These are phyloP conservation scores for Rhinopomastus cyanomelas DNA, from an alignment of 2,113 vertebrate species.

Conservation along the genomic window DNA sequence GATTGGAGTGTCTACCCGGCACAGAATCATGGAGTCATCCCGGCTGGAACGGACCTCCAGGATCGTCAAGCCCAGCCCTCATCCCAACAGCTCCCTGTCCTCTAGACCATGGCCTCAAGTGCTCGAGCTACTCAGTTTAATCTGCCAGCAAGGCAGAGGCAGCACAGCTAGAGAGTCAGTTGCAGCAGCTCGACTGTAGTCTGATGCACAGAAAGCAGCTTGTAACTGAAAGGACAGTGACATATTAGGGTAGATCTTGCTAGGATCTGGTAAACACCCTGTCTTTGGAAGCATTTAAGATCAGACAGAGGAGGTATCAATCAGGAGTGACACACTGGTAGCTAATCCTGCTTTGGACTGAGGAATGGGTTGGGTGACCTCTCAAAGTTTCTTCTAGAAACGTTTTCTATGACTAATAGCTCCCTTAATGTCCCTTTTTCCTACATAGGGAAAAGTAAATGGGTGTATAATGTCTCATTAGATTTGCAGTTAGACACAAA, in stretches of 20 bases:
- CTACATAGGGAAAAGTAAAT: not conserved
- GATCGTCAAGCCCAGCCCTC: no score
- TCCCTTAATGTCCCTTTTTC: not conserved
- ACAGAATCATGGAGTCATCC: no score
- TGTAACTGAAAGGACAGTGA: not conserved
- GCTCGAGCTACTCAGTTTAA: no score
- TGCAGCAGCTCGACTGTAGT: not conserved
- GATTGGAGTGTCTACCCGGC: no score
- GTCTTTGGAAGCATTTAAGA: not conserved
- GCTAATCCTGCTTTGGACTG: not conserved
- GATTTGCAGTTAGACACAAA: not conserved
- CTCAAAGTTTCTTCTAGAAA: not conserved
- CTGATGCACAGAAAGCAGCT: not conserved
- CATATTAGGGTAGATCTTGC: not conserved
- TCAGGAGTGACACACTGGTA: not conserved
- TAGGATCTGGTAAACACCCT: not conserved
- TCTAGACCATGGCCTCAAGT: no score
- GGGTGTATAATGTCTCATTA: not conserved
- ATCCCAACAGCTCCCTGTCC: no score
- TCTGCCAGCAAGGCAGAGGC: not conserved
- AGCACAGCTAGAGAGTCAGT: not conserved
- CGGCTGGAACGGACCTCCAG: no score
- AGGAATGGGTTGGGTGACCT: not conserved
- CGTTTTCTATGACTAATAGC: not conserved
- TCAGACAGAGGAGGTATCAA: not conserved